phyloP scores from a whole-genome alignment of 30 jellyfish, hydroid and myxozoan species.

The Sanderia malayensis region DNA sequence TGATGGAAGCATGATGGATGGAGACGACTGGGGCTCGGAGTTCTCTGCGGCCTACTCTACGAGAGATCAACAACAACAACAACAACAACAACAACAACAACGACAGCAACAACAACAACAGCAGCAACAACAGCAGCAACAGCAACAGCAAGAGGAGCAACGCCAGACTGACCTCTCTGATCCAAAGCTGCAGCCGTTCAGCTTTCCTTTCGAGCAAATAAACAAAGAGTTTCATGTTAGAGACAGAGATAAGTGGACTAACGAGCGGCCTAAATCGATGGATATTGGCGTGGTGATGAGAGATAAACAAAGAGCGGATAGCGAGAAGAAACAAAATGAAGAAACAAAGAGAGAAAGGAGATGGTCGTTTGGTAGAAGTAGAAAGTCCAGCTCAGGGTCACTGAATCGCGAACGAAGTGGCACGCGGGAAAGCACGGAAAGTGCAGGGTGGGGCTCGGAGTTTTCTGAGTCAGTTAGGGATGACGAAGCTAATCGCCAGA shows the following conservation, averaged over 20 bases:
- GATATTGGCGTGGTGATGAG: no score
- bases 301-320: neutral
- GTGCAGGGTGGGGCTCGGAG: conserved; percentile 66
- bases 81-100: no score
- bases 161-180: conserved; percentile 37
- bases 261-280: neutral
- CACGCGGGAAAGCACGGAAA: conserved; percentile 6
- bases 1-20: conserved; percentile 26
- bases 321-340: neutral
- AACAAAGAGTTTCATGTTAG: conserved; percentile 8
- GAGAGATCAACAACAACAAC: conserved; percentile 4
- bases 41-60: conserved; percentile 48
- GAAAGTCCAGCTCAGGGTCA: neutral
- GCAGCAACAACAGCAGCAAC: no score
- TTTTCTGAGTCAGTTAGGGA: conserved; percentile 33
- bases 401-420: neutral
- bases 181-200: conserved; percentile 70
- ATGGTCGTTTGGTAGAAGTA: neutral
- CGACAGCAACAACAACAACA: no score
- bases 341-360: neutral
- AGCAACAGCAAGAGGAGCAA: no score
- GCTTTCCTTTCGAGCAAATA: conserved; percentile 33
- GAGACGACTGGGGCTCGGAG: conserved; percentile 87
- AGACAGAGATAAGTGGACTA: neutral
- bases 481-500: neutral